Percentiles rank a stretch among this genome's conserved stretches.
Conservation (phyloP, 2,113 vertebrate species). For the Saccopteryx bilineata region DNA sequence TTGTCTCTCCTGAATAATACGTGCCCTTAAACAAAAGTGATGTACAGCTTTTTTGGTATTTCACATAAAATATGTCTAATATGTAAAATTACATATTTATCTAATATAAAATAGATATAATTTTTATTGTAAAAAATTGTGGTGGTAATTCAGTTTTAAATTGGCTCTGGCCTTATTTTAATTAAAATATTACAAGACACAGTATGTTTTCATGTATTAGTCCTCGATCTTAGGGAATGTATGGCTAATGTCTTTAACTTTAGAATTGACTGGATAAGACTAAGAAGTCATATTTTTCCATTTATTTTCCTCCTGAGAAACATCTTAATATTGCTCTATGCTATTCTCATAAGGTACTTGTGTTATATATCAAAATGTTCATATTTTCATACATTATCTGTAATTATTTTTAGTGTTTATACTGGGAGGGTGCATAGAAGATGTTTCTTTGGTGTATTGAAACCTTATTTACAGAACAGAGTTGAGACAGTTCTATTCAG, state of each 20-base stretch:
- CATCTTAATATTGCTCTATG: not conserved
- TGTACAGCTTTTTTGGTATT: conserved; percentile 50
- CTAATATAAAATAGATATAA: conserved; percentile 46
- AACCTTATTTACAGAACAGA: not conserved
- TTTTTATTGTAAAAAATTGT: conserved; percentile 32
- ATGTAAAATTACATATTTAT: not conserved
- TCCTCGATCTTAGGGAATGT: not conserved
- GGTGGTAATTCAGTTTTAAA: conserved; percentile 17
- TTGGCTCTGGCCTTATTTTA: not conserved
- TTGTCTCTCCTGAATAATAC: conserved; percentile 79
- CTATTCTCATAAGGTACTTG: not conserved
- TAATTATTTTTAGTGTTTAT: conserved; percentile 24
- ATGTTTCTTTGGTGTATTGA: not conserved
- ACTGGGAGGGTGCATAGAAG: not conserved
- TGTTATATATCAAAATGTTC: not conserved
- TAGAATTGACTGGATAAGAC: not conserved
- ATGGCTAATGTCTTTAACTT: conserved; percentile 1
- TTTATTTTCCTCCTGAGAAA: not conserved
- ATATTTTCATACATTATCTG: not conserved
- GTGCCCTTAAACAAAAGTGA: conserved; percentile 71
- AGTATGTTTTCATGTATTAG: not conserved
- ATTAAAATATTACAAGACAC: not conserved
- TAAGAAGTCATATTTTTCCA: not conserved
- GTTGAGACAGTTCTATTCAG: not conserved
- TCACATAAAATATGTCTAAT: conserved; percentile 29